Base-by-base conservation (phyloP, 2,888 invertebrate species). In the Luperina nickerlii region DNA sequence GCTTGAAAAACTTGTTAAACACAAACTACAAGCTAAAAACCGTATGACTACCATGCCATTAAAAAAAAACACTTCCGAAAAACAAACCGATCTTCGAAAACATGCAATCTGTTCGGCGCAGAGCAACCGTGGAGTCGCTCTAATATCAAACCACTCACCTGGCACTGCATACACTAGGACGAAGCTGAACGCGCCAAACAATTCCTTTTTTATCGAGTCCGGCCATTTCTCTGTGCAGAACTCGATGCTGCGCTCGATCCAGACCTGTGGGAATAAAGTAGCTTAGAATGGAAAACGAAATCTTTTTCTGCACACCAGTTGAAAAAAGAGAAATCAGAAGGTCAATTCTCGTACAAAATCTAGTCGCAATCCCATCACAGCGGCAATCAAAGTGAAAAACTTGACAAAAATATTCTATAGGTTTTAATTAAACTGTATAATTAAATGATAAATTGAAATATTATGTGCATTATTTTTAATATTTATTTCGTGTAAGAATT, bases 81-180 rank as follows among this genome's bases (percentile, higher is more conserved):
- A 72, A 63, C 20, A 27, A 60, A 57, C 45, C 2, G 0, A 13
- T 15, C 2, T 32, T 20, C 13, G 20, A 45, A 67, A 66, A n/a
- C 48, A 42, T 57, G 27, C 71, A 72, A 69, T 72, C 38, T 27
- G 32, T 70, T 8, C 13, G 57, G n/a, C 48, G 71, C 65, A 73
- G 18, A n/a, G 1, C 8, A 62, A 5, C 48, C n/a, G 51, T 69
- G 54, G 27, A 75, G 72, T 32, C 24, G 32, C 24, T 63, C 65
- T 24, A 74, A 80, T 81, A 80, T 72, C 67, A 32, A 70, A 51
- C 38, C 8, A 90, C 96, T 96, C 88, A 98, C 98, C 98, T 7
- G 98, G 98, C 24, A 98, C 96, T 0, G 98, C 98, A 90, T 98
- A 98, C 62, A 98, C 98, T n/a, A 98, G 96, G 3, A 98, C 95